Conservation (phyloP, 2,888 invertebrate species). For the Campoplex nolae region DNA sequence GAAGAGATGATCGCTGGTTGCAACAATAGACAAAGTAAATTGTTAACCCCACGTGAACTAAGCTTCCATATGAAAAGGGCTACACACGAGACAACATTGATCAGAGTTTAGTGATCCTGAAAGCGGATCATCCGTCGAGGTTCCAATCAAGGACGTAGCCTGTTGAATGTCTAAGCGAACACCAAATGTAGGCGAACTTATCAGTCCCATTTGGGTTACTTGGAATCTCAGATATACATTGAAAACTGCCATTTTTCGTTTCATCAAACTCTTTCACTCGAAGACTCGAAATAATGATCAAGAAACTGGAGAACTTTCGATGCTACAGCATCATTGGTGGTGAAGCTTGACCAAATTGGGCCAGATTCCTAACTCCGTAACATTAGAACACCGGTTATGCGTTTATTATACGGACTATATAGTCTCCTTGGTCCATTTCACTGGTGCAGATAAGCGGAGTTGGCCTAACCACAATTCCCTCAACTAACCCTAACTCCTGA, state of each 20-base stretch:
- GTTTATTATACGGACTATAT: slow-evolving; percentile 71
- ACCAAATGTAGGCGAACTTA: not conserved
- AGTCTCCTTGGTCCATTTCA: not conserved
- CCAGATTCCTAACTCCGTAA: slow-evolving; percentile 65
- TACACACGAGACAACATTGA: slow-evolving; percentile 1
- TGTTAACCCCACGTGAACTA: slow-evolving; percentile 7
- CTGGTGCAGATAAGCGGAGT: slow-evolving; percentile 15
- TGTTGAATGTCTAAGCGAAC: not conserved
- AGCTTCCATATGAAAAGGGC: not conserved
- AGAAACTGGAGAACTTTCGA: not conserved
- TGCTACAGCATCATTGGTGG: not conserved
- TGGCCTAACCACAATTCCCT: slow-evolving; percentile 33
- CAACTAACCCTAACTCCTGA: slow-evolving; percentile 6
- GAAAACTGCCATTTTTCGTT: too few species aligned
- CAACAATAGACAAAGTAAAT: slow-evolving; percentile 43
- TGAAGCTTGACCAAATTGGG: slow-evolving; percentile 7
- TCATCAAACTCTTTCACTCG: not conserved
- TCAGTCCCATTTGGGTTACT: too few species aligned
- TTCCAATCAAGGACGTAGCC: not conserved
- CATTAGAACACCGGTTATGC: slow-evolving; percentile 71
- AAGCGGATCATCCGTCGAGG: not conserved
- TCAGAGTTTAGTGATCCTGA: slow-evolving; percentile 1
- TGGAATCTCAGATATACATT: too few species aligned
- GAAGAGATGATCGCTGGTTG: slow-evolving; percentile 3
- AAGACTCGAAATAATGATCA: not conserved